Base-by-base conservation (phyloP, 2,888 invertebrate species). In the Tryphoninae sp. region DNA sequence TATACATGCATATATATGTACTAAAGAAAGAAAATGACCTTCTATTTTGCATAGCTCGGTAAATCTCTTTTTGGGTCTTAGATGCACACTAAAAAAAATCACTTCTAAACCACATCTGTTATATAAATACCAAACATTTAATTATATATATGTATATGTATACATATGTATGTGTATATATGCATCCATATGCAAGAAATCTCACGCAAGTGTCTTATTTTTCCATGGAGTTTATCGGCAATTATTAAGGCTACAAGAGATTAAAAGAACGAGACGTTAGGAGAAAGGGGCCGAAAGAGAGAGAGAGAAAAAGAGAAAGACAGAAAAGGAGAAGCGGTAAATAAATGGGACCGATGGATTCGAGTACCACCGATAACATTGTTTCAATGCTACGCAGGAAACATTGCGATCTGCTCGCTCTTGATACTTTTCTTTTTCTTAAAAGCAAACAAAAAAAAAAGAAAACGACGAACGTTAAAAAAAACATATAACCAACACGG, bases 31-130 rank as follows among this genome's bases (percentile, higher is more conserved):
- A 80, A 88, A 90, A 88, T 88, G 87, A 90, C 88, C 90, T 90
- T 91, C 90, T 91, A 91, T 91, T 91, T 91, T 91, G 90, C 91
- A 90, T 91, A 91, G 89, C 88, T 90, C 90, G 87, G 87, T 89
- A 89, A 90, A 88, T 90, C 88, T 89, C 88, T 87, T 90, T 89
- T 90, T 88, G 89, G 88, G 87, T 90, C 86, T 89, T 86, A 88
- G 87, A 87, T 86, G 88, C 85, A 83, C 86, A 84, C 80, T 74
- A 77, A 81, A 79, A 73, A 84, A 77, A 83, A 81, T 84, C 79
- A 83, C 80, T 81, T 83, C 84, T 81, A 84, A 85, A 86, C 81
- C 84, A 87, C 86, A 88, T 86, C 84, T 85, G 86, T 87, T 87
- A 84, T 86, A 86, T 83, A 85, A 87, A 83, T 84, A 86, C 78